Percentiles rank a stretch among this genome's conserved stretches.
Conservation (phyloP, 1,140 invertebrate species). For the Cataglyphis hispanica region DNA sequence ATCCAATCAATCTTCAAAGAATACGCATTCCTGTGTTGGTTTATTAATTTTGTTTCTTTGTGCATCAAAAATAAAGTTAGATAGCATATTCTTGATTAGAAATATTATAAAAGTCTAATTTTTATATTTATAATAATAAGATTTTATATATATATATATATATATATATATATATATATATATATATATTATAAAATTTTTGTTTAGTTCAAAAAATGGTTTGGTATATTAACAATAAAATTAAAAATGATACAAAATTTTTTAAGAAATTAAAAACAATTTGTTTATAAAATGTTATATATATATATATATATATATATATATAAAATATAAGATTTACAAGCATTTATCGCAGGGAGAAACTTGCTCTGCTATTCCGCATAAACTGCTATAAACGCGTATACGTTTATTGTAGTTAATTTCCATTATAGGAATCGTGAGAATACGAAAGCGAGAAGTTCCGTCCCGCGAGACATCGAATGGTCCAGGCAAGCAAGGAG, state of each 20-base stretch:
- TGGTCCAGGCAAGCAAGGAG: constrained; percentile 8
- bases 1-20: not conserved
- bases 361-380: too few relatives aligned
- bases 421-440: constrained; percentile 39
- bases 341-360: constrained; percentile 1
- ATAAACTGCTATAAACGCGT: not conserved
- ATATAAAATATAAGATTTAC: not conserved
- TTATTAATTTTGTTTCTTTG: not conserved
- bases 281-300: too few relatives aligned
- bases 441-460: constrained; percentile 38
- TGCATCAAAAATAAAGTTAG: not conserved
- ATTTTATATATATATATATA: too few relatives aligned
- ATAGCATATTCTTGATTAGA: not conserved
- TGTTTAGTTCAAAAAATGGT: not conserved
- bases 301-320: too few relatives aligned
- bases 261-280: not conserved
- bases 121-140: not conserved
- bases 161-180: too few relatives aligned
- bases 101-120: not conserved
- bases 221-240: not conserved
- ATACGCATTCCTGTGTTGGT: not conserved
- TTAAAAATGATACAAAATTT: not conserved
- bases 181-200: not conserved
- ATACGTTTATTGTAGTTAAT: not conserved
- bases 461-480: constrained; percentile 40